Evolutionary conservation across 2,888 invertebrate species (phyloP).

Genomic region (Drosophila macrothrix): DNA sequence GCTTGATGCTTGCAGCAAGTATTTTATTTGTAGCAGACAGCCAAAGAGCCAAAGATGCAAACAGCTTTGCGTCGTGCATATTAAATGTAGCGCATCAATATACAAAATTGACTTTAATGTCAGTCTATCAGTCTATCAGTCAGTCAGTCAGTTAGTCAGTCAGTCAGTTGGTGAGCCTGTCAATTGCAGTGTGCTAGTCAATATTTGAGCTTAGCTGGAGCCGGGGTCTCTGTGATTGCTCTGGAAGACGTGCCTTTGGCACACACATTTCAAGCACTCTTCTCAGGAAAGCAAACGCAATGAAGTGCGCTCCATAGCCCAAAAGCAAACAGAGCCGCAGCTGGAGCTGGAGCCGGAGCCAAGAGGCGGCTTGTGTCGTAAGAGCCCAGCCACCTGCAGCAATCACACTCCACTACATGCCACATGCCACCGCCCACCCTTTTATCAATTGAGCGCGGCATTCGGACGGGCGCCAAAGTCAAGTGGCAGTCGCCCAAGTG

Average conservation of each 20-base stretch:
- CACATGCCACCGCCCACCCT: background rate
- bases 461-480: conserved; percentile 42
- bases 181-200: conserved; percentile 48
- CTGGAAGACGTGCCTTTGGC: conserved; percentile 55
- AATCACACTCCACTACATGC: background rate
- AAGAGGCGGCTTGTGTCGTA: conserved; percentile 20
- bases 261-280: conserved; percentile 56
- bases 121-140: conserved; percentile 19
- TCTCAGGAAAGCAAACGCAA: conserved; percentile 56
- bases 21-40: conserved; percentile 7
- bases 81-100: conserved; percentile 50
- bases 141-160: conserved; percentile 1
- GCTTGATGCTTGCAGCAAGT: conserved; percentile 11
- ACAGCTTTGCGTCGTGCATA: conserved; percentile 29
- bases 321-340: conserved; percentile 57
- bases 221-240: conserved; percentile 20
- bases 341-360: conserved; percentile 12
- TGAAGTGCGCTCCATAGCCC: conserved; percentile 52
- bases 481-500: conserved; percentile 36
- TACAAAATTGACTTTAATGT: conserved; percentile 46
- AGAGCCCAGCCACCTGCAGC: conserved; percentile 21
- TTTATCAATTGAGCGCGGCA: background rate
- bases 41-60: background rate
- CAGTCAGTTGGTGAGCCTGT: background rate
- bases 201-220: conserved; percentile 46